Base-by-base conservation (phyloP, 2,113 vertebrate genomes). In the Sisor rabdophorus region DNA sequence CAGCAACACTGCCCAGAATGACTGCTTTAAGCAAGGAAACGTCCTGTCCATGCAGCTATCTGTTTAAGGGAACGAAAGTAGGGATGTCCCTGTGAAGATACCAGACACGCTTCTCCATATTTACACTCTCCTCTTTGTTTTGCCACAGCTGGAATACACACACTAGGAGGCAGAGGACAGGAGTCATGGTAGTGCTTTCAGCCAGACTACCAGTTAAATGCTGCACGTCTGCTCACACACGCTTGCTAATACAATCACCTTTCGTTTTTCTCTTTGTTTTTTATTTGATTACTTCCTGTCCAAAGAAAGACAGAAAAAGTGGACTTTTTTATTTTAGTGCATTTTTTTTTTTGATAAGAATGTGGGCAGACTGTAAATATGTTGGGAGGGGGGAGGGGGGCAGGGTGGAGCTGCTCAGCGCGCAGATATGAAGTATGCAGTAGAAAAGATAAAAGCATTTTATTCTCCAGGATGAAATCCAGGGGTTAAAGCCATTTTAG, bases 1-100 rank as follows among this genome's bases (percentile, higher is more conserved):
- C 82, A 78, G 88, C 9, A 84, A 88, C 78, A 87, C 83, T 81
- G 85, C 86, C 79, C 89, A 87, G 84, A 77, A 2, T n/a, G 71
- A 78, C 69, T 9, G 67, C 71, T 76, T 77, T 30, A 81, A 84
- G 70, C 70, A 63, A 73, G 64, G 76, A 17, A n/a, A 65, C 60
- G 20, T 64, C 58, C 50, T 40, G 24, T 54, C 28, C 65, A 44
- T 19, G 61, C 59, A 75, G 44, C 8, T 24, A 73, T 52, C 26
- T 67, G 63, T 61, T 3, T 3, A 36, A 11, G 10, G 50, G 67
- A 52, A 75, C 50, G 64, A 32, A 52, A 9, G 59, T n/a, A 68
- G 22, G 12, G 55, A 77, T 30, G 55, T 73, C 48, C 63, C 70
- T 48, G 32, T 24, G 68, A 53, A 63, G 76, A 75, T 10, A 58